Evolutionary conservation across 2,888 invertebrate genomes (phyloP), one percentile per base, ranked within the genome.

Genomic region (Drosophila subquinaria): DNA sequence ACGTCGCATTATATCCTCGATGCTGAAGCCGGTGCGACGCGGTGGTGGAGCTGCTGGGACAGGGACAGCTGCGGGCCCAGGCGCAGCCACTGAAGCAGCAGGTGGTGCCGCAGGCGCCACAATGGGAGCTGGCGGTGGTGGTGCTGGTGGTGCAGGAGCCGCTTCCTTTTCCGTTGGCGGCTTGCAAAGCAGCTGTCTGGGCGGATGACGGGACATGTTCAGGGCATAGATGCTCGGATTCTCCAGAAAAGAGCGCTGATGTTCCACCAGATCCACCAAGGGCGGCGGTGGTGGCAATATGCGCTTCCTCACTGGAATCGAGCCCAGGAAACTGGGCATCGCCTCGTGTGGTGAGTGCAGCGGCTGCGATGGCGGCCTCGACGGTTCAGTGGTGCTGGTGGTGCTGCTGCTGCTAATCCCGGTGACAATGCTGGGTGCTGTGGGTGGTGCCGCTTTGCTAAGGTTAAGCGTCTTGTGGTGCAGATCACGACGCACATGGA

Each of bases 1-100:
- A 93, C 97, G 96, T 90, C 97, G 95, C 97, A 97, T 97, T 81
- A 97, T 97, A 84, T 97, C 97, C 90, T 97, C 97, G 94, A 97
- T 97, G 91, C 97, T 97, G 92, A 97, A 97, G 17, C 97, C 97
- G 90, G 97, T 96, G 89, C 96, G 96, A 80, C 96, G 94, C 10
- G 95, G 87, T 15, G 94, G 93, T 91, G 85, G 93, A 91, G 76
- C 62, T 9, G 64, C 67, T 9, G 43, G 30, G 3, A 15, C 27
- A 13, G 64, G 63, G 4, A 63, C 10, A 91, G 90, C 92, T 87
- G 90, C 86, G 13, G 67, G 57, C 33, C 23, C 23, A 23, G 70
- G 42, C 8, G 67, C 10, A 1, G 72, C 42, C 2, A 67, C 9
- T 27, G 71, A 9, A 13, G 67, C 45, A 5, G 71, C 52, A 15